phyloP scores from a whole-genome alignment of 2,113 vertebrate species.

The Nesogale talazaci region DNA sequence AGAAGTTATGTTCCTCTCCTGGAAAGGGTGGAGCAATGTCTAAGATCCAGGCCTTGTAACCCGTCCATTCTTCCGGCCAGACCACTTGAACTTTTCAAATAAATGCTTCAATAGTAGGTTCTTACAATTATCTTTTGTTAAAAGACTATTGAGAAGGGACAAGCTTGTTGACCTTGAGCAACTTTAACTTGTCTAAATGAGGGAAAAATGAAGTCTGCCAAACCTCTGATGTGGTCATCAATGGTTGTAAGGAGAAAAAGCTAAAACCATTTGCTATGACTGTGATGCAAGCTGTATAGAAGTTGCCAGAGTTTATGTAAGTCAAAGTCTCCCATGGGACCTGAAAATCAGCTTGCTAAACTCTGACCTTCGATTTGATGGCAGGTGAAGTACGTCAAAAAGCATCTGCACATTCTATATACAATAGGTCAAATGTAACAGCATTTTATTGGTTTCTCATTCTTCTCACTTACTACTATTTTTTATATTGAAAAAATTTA shows the following conservation, averaged over 20 bases:
- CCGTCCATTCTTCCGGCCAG: neutral
- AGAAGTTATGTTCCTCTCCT: neutral
- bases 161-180: neutral
- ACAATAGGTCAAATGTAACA: neutral
- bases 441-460: neutral
- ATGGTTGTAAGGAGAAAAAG: neutral
- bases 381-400: neutral
- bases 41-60: neutral
- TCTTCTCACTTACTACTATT: neutral
- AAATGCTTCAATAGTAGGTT: neutral
- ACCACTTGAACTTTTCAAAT: neutral
- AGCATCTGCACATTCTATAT: neutral
- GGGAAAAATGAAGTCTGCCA: neutral
- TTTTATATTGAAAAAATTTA: no score
- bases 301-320: neutral
- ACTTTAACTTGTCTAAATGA: neutral
- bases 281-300: neutral
- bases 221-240: accelerated
- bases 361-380: neutral
- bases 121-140: slow-evolving; percentile 17
- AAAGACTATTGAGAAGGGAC: neutral
- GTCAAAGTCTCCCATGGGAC: neutral
- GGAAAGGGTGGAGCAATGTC: neutral
- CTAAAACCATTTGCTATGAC: neutral
- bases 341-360: neutral